These are phyloP conservation scores for Baryphthengus martii DNA, from an alignment of 2,113 vertebrate species.

Conservation along the genomic window DNA sequence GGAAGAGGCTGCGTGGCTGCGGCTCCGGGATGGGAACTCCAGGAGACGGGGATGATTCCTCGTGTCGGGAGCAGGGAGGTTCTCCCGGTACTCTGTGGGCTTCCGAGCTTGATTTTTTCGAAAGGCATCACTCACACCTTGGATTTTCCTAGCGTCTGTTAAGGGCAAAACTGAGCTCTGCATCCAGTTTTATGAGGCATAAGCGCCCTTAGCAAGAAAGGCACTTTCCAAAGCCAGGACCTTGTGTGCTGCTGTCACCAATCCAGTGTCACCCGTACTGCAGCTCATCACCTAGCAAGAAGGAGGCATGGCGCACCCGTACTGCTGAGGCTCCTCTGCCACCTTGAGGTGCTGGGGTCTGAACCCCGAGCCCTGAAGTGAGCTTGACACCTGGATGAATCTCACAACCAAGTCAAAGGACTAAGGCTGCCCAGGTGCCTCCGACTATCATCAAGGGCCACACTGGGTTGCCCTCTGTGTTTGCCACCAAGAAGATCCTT, in stretches of 20 bases:
- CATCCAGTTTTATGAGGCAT: neutral
- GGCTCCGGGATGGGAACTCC: neutral
- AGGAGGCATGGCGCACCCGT: neutral
- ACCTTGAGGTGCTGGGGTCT: no score
- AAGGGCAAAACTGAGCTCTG: neutral
- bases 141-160: neutral
- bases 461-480: no score
- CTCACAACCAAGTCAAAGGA: no score
- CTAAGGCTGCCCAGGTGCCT: no score
- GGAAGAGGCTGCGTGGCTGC: neutral
- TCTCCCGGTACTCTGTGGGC: neutral
- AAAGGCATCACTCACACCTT: neutral
- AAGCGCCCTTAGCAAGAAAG: neutral
- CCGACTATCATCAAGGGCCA: no score
- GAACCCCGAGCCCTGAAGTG: no score
- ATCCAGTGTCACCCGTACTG: fast-evolving
- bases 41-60: neutral
- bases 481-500: no score
- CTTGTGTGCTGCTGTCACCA: fast-evolving
- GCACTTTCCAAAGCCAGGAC: neutral
- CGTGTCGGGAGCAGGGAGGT: fast-evolving
- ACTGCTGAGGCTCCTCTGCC: neutral
- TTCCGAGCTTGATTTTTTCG: neutral
- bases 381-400: no score
- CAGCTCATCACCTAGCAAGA: neutral